Conservation (phyloP, 2,888 invertebrate genomes). For the Rhagium mordax region DNA sequence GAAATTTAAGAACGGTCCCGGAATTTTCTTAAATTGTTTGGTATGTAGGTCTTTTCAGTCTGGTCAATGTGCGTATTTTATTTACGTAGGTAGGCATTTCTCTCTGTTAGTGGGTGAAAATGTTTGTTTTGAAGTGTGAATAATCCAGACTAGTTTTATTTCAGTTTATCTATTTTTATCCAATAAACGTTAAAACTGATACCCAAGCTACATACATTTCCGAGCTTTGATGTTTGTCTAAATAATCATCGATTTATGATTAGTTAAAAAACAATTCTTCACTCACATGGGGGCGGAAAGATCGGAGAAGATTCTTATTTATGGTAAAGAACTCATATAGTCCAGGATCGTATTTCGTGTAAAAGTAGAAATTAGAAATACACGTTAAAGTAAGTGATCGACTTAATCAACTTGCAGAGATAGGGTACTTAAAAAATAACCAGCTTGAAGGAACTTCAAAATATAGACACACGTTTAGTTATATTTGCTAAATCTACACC, state of each 20-base stretch:
- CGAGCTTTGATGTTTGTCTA: not conserved
- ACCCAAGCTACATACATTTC: not conserved
- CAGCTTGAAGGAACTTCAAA: not conserved
- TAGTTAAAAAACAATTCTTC: too few relatives aligned
- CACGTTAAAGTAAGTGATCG: not conserved
- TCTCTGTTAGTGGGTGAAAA: not conserved
- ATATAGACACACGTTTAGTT: not conserved
- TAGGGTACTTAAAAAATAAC: not conserved
- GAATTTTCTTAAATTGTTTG: not conserved
- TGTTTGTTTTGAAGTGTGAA: not conserved
- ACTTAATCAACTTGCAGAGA: not conserved
- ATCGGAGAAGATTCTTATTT: too few relatives aligned
- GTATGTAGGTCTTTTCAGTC: not conserved
- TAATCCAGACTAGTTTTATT: conserved; percentile 6
- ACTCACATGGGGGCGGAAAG: too few relatives aligned
- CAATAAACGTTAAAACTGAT: not conserved
- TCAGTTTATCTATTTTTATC: conserved; percentile 2
- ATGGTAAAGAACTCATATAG: too few relatives aligned
- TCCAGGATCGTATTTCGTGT: too few relatives aligned
- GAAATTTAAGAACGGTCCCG: not conserved
- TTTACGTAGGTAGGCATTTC: conserved; percentile 1
- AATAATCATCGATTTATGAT: not conserved
- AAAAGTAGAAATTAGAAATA: not conserved
- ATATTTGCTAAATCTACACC: not conserved
- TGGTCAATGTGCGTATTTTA: not conserved